These are phyloP conservation scores for Drosophila pegasa DNA, from an alignment of 2,888 invertebrate species.

Conservation along the genomic window DNA sequence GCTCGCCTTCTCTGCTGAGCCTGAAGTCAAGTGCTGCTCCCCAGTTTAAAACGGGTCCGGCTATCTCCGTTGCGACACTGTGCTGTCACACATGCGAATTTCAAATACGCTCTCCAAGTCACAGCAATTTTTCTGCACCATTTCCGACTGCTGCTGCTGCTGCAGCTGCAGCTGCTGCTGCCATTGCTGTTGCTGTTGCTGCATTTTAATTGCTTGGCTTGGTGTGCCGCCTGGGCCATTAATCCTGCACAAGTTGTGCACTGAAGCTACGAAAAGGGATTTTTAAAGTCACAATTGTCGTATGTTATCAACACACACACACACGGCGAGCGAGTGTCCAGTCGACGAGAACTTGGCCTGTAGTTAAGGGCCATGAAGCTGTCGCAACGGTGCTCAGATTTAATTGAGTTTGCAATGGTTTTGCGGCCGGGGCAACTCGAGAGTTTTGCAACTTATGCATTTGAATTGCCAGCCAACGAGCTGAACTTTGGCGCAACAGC, in stretches of 20 bases:
- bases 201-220: constrained; percentile 77
- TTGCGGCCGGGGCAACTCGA: constrained; percentile 58
- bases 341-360: constrained; percentile 52
- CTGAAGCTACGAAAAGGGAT: constrained; percentile 73
- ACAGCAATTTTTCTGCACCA: constrained; percentile 80
- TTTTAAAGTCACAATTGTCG: constrained; percentile 80
- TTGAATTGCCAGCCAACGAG: constrained; percentile 37
- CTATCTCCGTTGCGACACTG: constrained; percentile 62
- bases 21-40: constrained; percentile 24
- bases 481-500: constrained; percentile 46
- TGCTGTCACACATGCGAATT: constrained; percentile 76
- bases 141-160: constrained; percentile 58
- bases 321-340: constrained; percentile 11
- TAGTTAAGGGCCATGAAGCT: constrained; percentile 59
- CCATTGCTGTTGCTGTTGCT: constrained; percentile 53
- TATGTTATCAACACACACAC: constrained; percentile 69
- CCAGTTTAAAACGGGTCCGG: constrained; percentile 61
- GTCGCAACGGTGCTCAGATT: constrained; percentile 74
- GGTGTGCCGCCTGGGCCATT: constrained; percentile 74
- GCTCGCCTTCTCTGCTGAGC: constrained; percentile 3
- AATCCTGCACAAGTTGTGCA: constrained; percentile 79
- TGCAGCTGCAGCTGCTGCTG: constrained; percentile 24
- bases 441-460: constrained; percentile 57
- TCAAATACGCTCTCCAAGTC: constrained; percentile 74
- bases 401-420: constrained; percentile 81